phyloP scores from a whole-genome alignment of 2,113 vertebrate genomes.

The Forbesichthys papilliferus region DNA sequence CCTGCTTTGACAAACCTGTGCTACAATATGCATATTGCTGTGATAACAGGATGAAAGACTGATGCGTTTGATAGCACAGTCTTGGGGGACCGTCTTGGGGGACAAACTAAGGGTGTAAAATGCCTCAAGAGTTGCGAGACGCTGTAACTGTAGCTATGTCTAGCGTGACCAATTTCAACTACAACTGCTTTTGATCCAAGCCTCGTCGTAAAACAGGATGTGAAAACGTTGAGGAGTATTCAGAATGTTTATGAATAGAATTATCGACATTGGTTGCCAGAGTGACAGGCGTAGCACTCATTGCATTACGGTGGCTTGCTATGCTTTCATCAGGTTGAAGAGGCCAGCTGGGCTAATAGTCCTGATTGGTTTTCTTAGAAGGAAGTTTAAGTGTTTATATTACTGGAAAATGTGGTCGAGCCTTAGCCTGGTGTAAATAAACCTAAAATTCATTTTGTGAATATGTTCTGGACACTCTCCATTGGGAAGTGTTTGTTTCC shows the following conservation, averaged over 20 bases:
- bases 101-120: no score
- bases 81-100: no score
- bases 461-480: no score
- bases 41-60: no score
- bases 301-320: slow-evolving; percentile 35
- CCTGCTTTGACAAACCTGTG: no score
- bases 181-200: slow-evolving; percentile 1
- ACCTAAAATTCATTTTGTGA: no score
- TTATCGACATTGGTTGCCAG: slow-evolving; percentile 2
- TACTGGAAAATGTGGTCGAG: slow-evolving; percentile 25
- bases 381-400: neutral
- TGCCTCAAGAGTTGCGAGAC: neutral
- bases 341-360: slow-evolving; percentile 7
- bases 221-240: slow-evolving; percentile 6
- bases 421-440: neutral
- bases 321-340: slow-evolving; percentile 50
- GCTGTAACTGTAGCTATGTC: neutral
- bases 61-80: no score
- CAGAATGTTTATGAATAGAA: slow-evolving; percentile 9
- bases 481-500: no score
- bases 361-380: slow-evolving; percentile 12
- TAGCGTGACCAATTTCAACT: neutral
- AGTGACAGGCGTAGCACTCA: slow-evolving; percentile 14
- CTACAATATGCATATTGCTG: no score
- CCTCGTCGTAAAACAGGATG: slow-evolving; percentile 2